Conservation (phyloP, 2,888 invertebrate species). For the Noctua pronuba region DNA sequence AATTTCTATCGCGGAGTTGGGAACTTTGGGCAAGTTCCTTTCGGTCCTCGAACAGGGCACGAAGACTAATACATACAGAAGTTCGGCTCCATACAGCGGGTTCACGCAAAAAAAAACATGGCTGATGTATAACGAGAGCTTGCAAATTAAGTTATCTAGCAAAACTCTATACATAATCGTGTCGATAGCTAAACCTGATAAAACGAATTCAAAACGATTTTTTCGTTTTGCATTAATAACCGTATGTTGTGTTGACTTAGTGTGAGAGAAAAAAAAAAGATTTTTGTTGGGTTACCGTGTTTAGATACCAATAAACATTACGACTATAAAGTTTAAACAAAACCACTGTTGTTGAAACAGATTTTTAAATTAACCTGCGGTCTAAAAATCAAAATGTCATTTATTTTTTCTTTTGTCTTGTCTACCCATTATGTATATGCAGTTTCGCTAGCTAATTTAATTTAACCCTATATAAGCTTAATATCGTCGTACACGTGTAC, state of each 20-base stretch:
- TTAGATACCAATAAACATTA: background rate
- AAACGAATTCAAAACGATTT: background rate
- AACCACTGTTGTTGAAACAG: background rate
- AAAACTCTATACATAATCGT: background rate
- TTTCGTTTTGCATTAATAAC: background rate
- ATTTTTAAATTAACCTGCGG: background rate
- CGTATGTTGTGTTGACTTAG: background rate
- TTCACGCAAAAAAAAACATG: background rate
- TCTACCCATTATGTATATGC: no score
- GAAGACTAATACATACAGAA: background rate
- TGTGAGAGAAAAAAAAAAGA: background rate
- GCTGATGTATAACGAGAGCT: background rate
- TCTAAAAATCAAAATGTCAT: background rate
- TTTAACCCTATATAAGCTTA: no score
- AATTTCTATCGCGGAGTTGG: slow-evolving; percentile 65
- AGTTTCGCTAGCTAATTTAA: no score
- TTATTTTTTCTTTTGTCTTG: no score
- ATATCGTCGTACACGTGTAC: no score
- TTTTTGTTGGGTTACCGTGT: background rate
- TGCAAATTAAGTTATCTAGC: background rate
- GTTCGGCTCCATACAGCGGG: background rate
- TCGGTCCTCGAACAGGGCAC: background rate
- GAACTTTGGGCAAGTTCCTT: slow-evolving; percentile 39
- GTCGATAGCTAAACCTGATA: no score
- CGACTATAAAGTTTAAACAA: background rate